These are phyloP conservation scores for Lepidostoma basale DNA, from an alignment of 1,140 invertebrate species.

Conservation along the genomic window DNA sequence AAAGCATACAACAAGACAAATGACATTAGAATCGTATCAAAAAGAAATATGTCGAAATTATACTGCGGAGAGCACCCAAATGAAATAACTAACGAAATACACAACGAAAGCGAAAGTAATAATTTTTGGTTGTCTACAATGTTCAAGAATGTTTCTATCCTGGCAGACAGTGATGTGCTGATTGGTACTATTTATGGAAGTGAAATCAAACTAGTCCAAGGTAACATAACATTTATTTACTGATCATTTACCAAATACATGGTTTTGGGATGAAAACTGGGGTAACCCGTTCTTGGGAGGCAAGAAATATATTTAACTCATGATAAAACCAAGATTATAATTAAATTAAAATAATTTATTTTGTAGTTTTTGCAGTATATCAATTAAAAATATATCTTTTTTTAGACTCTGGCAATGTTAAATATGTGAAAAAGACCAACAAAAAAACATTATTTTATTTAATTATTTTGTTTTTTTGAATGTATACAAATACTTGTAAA, in stretches of 20 bases:
- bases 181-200: background rate
- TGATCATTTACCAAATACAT: no score
- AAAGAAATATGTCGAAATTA: background rate
- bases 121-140: no score
- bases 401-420: no score
- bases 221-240: no score
- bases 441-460: no score
- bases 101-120: background rate
- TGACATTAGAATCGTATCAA: constrained; percentile 42
- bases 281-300: background rate
- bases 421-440: no score
- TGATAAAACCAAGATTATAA: no score
- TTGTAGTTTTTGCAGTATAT: background rate
- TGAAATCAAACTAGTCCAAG: background rate
- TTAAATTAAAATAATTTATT: background rate
- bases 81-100: background rate
- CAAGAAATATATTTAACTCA: background rate
- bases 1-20: no score
- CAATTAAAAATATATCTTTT: background rate
- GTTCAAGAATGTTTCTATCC: background rate
- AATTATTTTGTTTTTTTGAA: no score
- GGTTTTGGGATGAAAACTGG: background rate
- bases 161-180: constrained; percentile 2
- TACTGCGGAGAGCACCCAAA: background rate
- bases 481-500: no score